phyloP scores from a whole-genome alignment of 2,888 invertebrate genomes.

The Oscheius sp. region DNA sequence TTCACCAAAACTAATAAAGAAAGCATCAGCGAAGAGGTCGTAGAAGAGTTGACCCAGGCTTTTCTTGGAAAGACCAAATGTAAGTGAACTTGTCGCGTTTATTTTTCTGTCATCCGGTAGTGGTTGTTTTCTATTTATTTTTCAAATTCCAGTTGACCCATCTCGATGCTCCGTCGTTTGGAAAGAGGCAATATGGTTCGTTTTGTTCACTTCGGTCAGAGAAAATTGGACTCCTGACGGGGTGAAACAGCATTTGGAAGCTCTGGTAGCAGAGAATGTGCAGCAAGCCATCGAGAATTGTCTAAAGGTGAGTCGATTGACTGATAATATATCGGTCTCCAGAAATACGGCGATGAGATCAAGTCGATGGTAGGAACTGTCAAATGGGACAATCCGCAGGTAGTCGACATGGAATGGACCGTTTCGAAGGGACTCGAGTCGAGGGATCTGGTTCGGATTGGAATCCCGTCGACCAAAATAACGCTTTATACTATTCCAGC shows the following conservation, averaged over 20 bases:
- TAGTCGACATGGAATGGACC: conserved; percentile 48
- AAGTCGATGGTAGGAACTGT: conserved; percentile 39
- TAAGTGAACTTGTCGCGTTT: neutral
- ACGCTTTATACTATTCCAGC: conserved; percentile 16
- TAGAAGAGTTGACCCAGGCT: neutral
- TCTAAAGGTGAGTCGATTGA: neutral
- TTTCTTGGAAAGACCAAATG: conserved; percentile 8
- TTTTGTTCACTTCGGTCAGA: conserved; percentile 40
- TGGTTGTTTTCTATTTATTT: neutral
- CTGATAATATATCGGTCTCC: neutral
- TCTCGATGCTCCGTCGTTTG: conserved; percentile 21
- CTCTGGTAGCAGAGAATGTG: conserved; percentile 17
- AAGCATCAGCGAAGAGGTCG: neutral
- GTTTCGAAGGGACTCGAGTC: conserved; percentile 45
- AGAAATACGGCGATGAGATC: conserved; percentile 11
- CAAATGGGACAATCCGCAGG: conserved; percentile 47
- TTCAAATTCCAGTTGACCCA: conserved; percentile 29
- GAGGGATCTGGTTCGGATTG: conserved; percentile 11
- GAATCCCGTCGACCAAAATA: conserved; percentile 16
- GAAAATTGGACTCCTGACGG: conserved; percentile 21
- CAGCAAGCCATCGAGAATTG: neutral
- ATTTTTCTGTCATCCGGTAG: neutral
- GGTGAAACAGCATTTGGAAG: conserved; percentile 27
- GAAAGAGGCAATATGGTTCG: conserved; percentile 42
- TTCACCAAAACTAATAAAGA: neutral